A percentile compares a stretch with the other conserved stretches of the same genome.
Evolutionary conservation across 2,797 vertebrate genomes (phyloP).

Genomic region (Cossypha dichroa): DNA sequence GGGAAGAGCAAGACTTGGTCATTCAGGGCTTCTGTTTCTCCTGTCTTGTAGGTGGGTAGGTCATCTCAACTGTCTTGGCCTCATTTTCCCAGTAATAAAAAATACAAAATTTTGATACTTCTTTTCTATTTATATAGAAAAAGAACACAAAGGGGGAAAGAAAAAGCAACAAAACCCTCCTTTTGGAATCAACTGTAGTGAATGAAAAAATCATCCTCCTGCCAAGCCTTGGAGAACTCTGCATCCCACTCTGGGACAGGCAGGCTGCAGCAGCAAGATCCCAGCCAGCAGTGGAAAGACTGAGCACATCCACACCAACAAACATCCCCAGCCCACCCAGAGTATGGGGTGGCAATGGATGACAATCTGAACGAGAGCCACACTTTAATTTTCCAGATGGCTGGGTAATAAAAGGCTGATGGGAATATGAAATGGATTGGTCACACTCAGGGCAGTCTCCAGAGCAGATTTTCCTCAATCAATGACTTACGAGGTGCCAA

Average conservation of each 20-base stretch:
- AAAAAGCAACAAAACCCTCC: accelerated
- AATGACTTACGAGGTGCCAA: conserved; percentile 91
- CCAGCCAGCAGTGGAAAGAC: not conserved
- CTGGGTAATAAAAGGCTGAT: conserved; percentile 49
- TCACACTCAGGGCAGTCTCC: conserved; percentile 24
- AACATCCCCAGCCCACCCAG: conserved; percentile 2
- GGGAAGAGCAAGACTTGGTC: not conserved
- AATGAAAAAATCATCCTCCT: not conserved
- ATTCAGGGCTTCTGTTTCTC: not conserved
- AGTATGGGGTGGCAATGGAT: not conserved
- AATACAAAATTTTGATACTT: not conserved
- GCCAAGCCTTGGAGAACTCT: not conserved
- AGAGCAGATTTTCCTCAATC: not conserved
- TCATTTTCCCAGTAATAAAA: not conserved
- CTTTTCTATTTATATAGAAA: not conserved
- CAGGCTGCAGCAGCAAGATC: not conserved
- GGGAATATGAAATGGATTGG: conserved; percentile 50
- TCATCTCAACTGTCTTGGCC: not conserved
- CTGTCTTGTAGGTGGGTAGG: not conserved
- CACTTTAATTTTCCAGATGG: conserved; percentile 69
- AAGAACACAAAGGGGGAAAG: accelerated
- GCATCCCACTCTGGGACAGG: not conserved
- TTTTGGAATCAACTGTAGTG: not conserved
- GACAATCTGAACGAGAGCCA: conserved; percentile 49
- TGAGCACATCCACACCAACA: not conserved